Evolutionary conservation across 1,140 invertebrate species (phyloP), one percentile per base, ranked within the genome.

Genomic region (Drosophila santomea): DNA sequence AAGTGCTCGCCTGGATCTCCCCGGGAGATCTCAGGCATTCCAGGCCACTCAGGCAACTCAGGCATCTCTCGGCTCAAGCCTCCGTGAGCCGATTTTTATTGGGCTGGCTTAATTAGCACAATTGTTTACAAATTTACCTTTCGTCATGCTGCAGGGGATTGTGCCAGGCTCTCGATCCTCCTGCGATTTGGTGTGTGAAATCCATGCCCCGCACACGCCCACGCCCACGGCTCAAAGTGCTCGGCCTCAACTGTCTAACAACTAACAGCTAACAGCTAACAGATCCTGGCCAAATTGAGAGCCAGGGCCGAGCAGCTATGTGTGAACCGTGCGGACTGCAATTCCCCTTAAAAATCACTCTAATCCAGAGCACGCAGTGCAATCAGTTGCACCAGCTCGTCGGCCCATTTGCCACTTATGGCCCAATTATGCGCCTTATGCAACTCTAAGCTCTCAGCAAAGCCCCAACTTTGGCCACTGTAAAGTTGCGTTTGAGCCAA

Each of bases 41-140:
- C 17, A 25, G n/a, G 8, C n/a, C 39, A 14, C 38, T n/a, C 38
- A 39, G 14, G 14, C 12, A 14, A 3, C 36, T 36, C 43, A n/a
- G 35, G 32, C 36, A 28, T 32, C 48, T 20, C 20, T 20, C 20
- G 20, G 20, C 20, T 57, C 56, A 11, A 17, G 69, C 72, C 51
- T 35, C 74, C 41, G 43, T 83, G 83, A 86, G 79, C 79, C 83
- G 75, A 74, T 71, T 80, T 85, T 86, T 91, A 91, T 91, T 84
- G 83, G 88, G 80, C 78, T 81, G 88, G 88, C 88, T 91, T 91
- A 91, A 91, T 91, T 91, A 91, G 80, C 75, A 88, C 88, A 91
- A 91, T 91, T 91, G 88, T 91, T 91, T 91, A 91, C 88, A 91
- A 91, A 84, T 91, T 91, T 91, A 81, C 88, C 88, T 91, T 91